phyloP scores from a whole-genome alignment of 2,113 vertebrate species.

The Notiomystis cincta region DNA sequence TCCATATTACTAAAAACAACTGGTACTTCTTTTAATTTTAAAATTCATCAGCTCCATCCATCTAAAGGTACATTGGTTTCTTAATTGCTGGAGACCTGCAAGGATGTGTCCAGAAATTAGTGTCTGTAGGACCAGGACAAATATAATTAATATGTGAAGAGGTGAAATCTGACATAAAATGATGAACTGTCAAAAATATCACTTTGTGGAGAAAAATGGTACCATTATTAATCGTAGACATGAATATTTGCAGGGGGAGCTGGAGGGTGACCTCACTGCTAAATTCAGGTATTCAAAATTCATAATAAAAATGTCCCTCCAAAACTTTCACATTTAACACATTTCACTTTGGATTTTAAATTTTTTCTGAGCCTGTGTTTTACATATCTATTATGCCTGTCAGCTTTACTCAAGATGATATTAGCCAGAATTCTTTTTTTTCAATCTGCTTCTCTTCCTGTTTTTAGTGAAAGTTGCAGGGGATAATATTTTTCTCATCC shows the following conservation, averaged over 20 bases:
- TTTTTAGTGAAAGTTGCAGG: background rate
- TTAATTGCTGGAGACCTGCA: background rate
- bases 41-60: background rate
- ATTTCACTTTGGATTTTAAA: background rate
- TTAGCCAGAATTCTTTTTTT: background rate
- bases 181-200: background rate
- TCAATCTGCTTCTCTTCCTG: background rate
- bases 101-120: background rate
- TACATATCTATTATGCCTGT: background rate
- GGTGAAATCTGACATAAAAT: background rate
- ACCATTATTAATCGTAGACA: background rate
- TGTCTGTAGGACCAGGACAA: background rate
- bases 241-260: background rate
- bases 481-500: background rate
- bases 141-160: background rate
- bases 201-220: background rate
- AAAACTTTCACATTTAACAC: background rate
- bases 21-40: background rate
- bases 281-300: background rate
- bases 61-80: background rate
- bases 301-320: background rate
- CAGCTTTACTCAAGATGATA: background rate
- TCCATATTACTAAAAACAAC: background rate
- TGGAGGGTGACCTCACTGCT: background rate
- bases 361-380: background rate